These are phyloP conservation scores for Cataglyphis hispanica DNA, from an alignment of 1,140 invertebrate species.

Conservation along the genomic window DNA sequence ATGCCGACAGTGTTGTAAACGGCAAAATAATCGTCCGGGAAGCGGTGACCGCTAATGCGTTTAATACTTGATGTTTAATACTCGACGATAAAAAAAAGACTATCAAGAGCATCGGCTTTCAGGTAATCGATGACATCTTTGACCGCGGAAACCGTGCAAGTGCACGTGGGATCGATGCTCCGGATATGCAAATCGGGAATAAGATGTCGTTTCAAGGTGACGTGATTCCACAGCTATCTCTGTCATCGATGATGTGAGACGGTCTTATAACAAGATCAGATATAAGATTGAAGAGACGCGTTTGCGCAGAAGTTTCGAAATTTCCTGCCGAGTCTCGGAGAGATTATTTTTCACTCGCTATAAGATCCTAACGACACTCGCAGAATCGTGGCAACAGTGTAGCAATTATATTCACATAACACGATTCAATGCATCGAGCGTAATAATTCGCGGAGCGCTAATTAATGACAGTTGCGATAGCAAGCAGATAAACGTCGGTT, in stretches of 20 bases:
- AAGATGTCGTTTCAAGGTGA: constrained; percentile 22
- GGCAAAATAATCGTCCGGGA: constrained; percentile 52
- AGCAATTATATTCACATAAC: constrained; percentile 23
- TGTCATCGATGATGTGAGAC: background rate
- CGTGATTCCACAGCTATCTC: background rate
- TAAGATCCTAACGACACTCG: background rate
- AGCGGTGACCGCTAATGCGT: constrained; percentile 29
- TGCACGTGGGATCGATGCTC: constrained; percentile 48
- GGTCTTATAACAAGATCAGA: too few species aligned
- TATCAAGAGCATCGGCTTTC: constrained; percentile 41
- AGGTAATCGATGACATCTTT: constrained; percentile 62
- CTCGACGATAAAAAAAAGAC: background rate
- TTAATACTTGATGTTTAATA: constrained; percentile 57
- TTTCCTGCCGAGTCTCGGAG: background rate
- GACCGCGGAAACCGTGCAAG: constrained; percentile 52
- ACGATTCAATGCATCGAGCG: constrained; percentile 30
- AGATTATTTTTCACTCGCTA: background rate
- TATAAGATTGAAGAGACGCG: background rate
- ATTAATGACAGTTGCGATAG: constrained; percentile 39
- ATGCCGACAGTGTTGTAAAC: constrained; percentile 36
- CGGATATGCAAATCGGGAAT: constrained; percentile 23
- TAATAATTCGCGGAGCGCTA: constrained; percentile 24
- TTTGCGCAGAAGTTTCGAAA: background rate
- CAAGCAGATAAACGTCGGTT: background rate
- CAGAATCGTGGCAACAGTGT: background rate